Evolutionary conservation across 2,888 invertebrate species (phyloP).

Genomic region (Seira ritae): DNA sequence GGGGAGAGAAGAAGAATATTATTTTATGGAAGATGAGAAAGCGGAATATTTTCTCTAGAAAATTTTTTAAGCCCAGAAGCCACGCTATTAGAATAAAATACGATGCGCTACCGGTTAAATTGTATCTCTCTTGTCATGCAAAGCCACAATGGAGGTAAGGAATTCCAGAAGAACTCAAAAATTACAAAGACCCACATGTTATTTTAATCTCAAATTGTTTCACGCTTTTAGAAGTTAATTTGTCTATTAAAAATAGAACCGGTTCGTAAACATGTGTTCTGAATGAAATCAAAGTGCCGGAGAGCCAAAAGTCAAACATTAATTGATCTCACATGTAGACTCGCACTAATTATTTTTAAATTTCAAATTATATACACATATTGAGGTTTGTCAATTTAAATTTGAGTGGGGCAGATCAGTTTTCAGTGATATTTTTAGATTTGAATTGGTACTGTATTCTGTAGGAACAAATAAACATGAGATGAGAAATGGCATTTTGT

Average conservation of each 20-base stretch:
- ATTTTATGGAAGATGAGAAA: conserved; percentile 15
- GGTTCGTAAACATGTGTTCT: not conserved
- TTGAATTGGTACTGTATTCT: too few species aligned
- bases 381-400: not conserved
- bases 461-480: too few species aligned
- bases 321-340: not conserved
- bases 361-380: not conserved
- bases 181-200: not conserved
- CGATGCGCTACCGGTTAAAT: not conserved
- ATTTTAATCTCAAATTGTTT: not conserved
- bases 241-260: not conserved
- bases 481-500: too few species aligned
- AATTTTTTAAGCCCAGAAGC: not conserved
- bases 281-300: too few species aligned
- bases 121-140: conserved; percentile 25
- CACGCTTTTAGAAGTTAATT: not conserved
- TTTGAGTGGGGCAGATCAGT: not conserved
- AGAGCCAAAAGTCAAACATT: too few species aligned
- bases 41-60: not conserved
- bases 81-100: not conserved
- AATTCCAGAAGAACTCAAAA: not conserved
- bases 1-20: not conserved
- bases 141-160: conserved; percentile 47
- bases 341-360: not conserved
- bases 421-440: not conserved